phyloP scores from a whole-genome alignment of 2,797 vertebrate species.

The Heterohyrax brucei region DNA sequence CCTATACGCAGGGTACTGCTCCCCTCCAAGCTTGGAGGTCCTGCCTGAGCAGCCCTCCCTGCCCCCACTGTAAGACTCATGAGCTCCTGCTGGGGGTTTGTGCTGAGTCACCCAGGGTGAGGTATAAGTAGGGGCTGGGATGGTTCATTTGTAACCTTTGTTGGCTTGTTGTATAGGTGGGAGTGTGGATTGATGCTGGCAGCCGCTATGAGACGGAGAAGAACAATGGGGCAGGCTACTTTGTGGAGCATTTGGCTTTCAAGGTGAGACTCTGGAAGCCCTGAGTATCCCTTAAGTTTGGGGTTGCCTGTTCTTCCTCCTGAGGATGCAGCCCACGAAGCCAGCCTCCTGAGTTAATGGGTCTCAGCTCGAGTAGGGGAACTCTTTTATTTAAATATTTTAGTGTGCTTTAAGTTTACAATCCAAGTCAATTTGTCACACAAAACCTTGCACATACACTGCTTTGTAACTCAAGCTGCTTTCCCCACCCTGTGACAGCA shows the following conservation, averaged over 20 bases:
- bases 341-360: not conserved
- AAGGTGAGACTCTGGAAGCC: constrained; percentile 92
- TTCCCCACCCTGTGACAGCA: too few relatives aligned
- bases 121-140: not conserved
- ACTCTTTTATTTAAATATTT: not conserved
- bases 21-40: not conserved
- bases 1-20: not conserved
- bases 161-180: constrained; percentile 92
- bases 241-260: constrained; percentile 98
- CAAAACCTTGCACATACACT: too few relatives aligned
- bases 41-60: not conserved
- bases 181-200: constrained; percentile 95
- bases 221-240: constrained; percentile 96
- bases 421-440: too few relatives aligned
- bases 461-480: too few relatives aligned
- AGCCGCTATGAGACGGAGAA: constrained; percentile 96
- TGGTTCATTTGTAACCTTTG: constrained; percentile 28
- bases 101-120: not conserved
- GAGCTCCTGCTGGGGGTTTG: not conserved
- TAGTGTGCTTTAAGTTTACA: too few relatives aligned
- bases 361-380: not conserved
- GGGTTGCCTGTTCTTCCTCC: not conserved
- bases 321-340: not conserved
- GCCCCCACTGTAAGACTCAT: not conserved
- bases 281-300: not conserved